These are phyloP conservation scores for Chrysomallon squamiferum DNA, from an alignment of 1,140 invertebrate genomes.

Conservation along the genomic window DNA sequence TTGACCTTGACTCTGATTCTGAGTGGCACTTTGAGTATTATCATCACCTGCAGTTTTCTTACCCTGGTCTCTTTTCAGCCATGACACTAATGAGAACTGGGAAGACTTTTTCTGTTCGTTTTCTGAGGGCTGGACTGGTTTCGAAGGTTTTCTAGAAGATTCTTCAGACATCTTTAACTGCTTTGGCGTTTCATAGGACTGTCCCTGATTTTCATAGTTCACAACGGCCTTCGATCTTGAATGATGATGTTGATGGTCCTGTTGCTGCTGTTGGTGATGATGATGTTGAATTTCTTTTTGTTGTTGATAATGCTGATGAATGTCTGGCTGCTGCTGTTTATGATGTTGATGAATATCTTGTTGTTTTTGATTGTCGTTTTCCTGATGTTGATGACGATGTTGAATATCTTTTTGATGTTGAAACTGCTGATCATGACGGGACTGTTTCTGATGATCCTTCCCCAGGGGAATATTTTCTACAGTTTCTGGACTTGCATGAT, in stretches of 20 bases:
- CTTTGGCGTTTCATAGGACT: conserved; percentile 10
- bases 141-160: not conserved
- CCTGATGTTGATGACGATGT: not conserved
- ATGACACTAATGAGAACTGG: conserved; percentile 30
- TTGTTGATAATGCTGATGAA: conserved; percentile 6
- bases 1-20: not conserved
- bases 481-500: conserved; percentile 7
- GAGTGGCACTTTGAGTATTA: conserved; percentile 4
- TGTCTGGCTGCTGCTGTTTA: not conserved
- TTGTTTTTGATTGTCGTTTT: conserved; percentile 1
- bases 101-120: conserved; percentile 17
- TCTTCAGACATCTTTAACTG: not conserved
- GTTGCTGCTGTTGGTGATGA: not conserved
- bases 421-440: not conserved
- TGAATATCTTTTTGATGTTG: conserved; percentile 5
- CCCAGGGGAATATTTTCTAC: not conserved
- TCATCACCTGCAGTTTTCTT: conserved; percentile 17
- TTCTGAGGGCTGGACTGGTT: not conserved
- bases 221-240: not conserved
- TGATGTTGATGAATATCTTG: conserved; percentile 2
- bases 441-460: not conserved
- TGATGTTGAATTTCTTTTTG: conserved; percentile 5
- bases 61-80: conserved; percentile 30
- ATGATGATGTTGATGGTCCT: not conserved
- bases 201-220: conserved; percentile 1